Evolutionary conservation across 2,797 vertebrate genomes (phyloP), one percentile per base, ranked within the genome.

Genomic region (Phaenicophaeus curvirostris): DNA sequence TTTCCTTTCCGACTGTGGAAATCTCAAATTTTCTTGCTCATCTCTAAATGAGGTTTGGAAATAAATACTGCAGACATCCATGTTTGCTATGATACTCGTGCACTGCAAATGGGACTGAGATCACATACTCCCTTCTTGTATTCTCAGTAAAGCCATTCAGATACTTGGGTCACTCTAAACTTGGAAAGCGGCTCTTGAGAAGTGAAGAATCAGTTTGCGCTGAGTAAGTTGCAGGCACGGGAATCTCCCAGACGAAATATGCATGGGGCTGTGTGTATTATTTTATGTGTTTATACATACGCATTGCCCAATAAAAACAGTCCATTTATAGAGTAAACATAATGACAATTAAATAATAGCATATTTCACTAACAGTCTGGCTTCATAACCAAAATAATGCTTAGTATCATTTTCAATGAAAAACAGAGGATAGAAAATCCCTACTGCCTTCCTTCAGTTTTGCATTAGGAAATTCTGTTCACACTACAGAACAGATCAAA

Each of bases 241-340:
- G 83, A 93, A 84, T 94, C 85, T 94, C 89, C 85, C 71, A 73
- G 63, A 90, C 73, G 69, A 95, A 95, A 95, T 88, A 91, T 55
- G 63, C 55, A 81, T 55, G 66, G 46, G 35, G 75, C 48, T 77
- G 42, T 28, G 55, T 66, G 83, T 87, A 59, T 91, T 88, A 81
- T 88, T 94, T 91, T 58, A 74, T 72, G 68, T 91, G 85, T 95
- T 94, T 91, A 90, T 81, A 93, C 31, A 58, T 74, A 88, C 15
- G 69, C 57, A 72, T 55, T 95, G 85, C 90, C 93, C 90, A 93
- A 73, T 88, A 86, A 96, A 96, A 95, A 69, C 69, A 93, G 59
- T 79, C 59, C 59, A 76, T 84, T 91, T 93, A 89, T 89, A 91
- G 72, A 90, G 84, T 79, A 93, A 94, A 81, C 54, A 72, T 61